Evolutionary conservation across 2,113 vertebrate genomes (phyloP).

Genomic region (Limnothrissa miodon): DNA sequence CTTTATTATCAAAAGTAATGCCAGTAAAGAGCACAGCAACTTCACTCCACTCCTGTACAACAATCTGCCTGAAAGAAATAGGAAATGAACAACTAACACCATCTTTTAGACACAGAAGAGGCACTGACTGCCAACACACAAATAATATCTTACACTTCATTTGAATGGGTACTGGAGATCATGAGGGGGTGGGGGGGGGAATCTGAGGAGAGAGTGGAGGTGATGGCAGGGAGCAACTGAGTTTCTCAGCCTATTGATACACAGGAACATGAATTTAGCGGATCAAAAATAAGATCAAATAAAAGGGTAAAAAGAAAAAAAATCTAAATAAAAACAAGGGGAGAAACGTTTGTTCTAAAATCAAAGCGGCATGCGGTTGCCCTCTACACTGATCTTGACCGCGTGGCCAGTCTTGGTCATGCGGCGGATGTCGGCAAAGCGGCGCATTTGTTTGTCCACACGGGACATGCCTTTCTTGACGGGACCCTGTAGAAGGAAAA

Average conservation of each 20-base stretch:
- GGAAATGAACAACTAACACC: not conserved
- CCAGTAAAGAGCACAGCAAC: constrained; percentile 8
- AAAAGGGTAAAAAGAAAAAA: not conserved
- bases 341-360: constrained; percentile 42
- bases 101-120: not conserved
- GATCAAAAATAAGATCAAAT: not conserved
- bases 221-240: not conserved
- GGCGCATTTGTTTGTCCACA: constrained; percentile 97
- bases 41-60: not conserved
- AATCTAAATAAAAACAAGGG: constrained; percentile 20
- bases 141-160: constrained; percentile 15
- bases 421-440: constrained; percentile 92
- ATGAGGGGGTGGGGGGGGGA: not conserved
- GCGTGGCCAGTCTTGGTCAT: constrained; percentile 90
- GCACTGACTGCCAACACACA: not conserved
- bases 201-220: not conserved
- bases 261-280: not conserved
- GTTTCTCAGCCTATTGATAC: not conserved
- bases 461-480: constrained; percentile 93
- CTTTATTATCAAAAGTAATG: constrained; percentile 54
- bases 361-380: constrained; percentile 98
- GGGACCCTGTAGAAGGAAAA: constrained; percentile 72
- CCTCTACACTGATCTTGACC: constrained; percentile 97
- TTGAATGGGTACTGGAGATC: not conserved
- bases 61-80: not conserved